Percentiles rank a stretch among this genome's conserved stretches.
Evolutionary conservation across 2,888 invertebrate species (phyloP).

Genomic region (Thymelicus acteon): DNA sequence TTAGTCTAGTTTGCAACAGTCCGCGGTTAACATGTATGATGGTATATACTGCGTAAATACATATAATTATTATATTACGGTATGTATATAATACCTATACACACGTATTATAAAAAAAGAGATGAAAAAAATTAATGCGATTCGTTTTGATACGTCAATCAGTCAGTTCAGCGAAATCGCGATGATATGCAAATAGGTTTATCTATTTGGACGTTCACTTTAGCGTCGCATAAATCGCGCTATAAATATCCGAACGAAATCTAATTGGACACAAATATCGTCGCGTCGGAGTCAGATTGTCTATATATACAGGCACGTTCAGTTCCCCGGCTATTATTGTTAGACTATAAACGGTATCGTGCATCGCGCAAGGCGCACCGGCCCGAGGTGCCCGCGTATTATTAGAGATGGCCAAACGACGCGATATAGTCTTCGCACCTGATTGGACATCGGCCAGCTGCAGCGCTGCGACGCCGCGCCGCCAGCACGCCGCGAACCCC

Average conservation of each 20-base stretch:
- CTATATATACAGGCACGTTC: slow-evolving; percentile 45
- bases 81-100: too few species aligned
- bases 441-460: slow-evolving; percentile 75
- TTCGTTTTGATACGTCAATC: not conserved
- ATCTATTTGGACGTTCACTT: slow-evolving; percentile 12
- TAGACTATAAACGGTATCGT: slow-evolving; percentile 68
- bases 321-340: slow-evolving; percentile 73
- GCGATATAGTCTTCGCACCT: slow-evolving; percentile 71
- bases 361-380: slow-evolving; percentile 51
- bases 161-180: too few species aligned
- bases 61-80: too few species aligned
- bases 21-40: too few species aligned
- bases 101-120: too few species aligned
- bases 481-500: not conserved
- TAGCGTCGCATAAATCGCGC: slow-evolving; percentile 8
- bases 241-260: slow-evolving; percentile 14
- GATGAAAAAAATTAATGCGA: not conserved
- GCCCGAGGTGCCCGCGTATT: slow-evolving; percentile 57
- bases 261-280: slow-evolving; percentile 33
- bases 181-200: slow-evolving; percentile 5
- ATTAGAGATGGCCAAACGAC: slow-evolving; percentile 75
- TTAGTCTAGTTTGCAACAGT: too few species aligned
- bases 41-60: too few species aligned
- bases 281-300: slow-evolving; percentile 15
- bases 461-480: not conserved